These are phyloP conservation scores for Dimorphilus gyrociliatus DNA, from an alignment of 2,888 invertebrate species.

Conservation along the genomic window DNA sequence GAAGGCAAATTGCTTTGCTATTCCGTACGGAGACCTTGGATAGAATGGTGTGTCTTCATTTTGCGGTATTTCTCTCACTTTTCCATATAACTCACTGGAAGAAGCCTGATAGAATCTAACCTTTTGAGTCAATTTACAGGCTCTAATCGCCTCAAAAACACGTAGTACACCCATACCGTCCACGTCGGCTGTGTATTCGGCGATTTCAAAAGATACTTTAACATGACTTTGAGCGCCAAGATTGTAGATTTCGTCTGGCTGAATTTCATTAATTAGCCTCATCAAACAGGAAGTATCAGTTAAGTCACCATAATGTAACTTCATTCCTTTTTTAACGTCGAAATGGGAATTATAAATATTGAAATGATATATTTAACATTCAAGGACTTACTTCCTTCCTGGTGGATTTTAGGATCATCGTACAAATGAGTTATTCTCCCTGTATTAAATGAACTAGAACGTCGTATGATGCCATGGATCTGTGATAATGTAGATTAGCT, in stretches of 20 bases:
- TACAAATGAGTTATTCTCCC: slow-evolving; percentile 88
- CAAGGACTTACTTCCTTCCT: slow-evolving; percentile 39
- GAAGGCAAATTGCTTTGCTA: slow-evolving; percentile 83
- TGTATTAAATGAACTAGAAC: slow-evolving; percentile 92
- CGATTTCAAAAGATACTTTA: slow-evolving; percentile 77
- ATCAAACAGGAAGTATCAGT: slow-evolving; percentile 89
- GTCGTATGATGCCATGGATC: slow-evolving; percentile 81
- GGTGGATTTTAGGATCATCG: slow-evolving; percentile 69
- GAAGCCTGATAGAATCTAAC: slow-evolving; percentile 82
- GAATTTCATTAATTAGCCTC: slow-evolving; percentile 59
- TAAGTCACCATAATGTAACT: slow-evolving; percentile 93
- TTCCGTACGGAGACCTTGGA: slow-evolving; percentile 87
- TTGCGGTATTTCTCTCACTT: slow-evolving; percentile 78
- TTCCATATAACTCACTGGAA: slow-evolving; percentile 84
- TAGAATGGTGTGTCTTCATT: slow-evolving; percentile 87
- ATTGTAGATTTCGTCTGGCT: slow-evolving; percentile 89
- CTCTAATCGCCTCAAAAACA: slow-evolving; percentile 74
- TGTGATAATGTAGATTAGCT: no score
- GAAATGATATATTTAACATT: no score
- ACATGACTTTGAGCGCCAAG: slow-evolving; percentile 97
- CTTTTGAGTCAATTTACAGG: slow-evolving; percentile 61
- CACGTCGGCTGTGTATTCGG: slow-evolving; percentile 91
- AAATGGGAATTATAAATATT: no score
- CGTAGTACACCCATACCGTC: slow-evolving; percentile 85
- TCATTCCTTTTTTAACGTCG: no score